Evolutionary conservation across 2,797 vertebrate species (phyloP).

Genomic region (Sus cebifrons): DNA sequence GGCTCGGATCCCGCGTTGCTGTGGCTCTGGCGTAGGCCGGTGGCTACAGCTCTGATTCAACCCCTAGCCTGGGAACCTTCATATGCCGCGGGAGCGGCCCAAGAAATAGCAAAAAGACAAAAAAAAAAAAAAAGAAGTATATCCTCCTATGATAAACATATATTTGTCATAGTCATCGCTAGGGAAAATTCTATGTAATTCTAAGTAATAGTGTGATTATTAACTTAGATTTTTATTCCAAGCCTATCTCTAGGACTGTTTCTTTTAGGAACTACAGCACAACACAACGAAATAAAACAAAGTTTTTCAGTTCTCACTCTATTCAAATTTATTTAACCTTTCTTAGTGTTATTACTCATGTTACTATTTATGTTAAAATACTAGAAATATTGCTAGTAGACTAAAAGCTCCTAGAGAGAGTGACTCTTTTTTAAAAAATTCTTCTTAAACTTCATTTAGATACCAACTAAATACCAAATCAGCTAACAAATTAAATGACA

Average conservation of each 20-base stretch:
- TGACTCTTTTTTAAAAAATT: background rate
- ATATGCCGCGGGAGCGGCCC: too few relatives aligned
- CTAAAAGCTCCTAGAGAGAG: background rate
- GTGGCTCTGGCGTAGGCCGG: too few relatives aligned
- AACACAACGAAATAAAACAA: background rate
- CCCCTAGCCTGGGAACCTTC: too few relatives aligned
- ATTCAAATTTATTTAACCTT: background rate
- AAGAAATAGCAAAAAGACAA: too few relatives aligned
- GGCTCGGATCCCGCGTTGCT: too few relatives aligned
- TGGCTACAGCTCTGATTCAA: too few relatives aligned
- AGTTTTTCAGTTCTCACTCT: background rate
- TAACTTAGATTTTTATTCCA: background rate
- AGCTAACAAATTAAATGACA: conserved; percentile 12
- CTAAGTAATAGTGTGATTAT: background rate
- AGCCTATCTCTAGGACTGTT: background rate
- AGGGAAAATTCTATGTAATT: background rate
- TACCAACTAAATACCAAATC: conserved; percentile 48
- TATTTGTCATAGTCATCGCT: conserved; percentile 9
- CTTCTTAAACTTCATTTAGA: background rate
- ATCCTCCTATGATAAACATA: background rate
- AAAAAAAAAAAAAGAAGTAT: background rate
- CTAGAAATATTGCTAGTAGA: conserved; percentile 28
- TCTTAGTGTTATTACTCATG: background rate
- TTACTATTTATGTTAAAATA: conserved; percentile 3
- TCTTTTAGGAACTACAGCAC: conserved; percentile 1